Base-by-base conservation (phyloP, 92 coral and sea anemone species). In the Metridium senile region DNA sequence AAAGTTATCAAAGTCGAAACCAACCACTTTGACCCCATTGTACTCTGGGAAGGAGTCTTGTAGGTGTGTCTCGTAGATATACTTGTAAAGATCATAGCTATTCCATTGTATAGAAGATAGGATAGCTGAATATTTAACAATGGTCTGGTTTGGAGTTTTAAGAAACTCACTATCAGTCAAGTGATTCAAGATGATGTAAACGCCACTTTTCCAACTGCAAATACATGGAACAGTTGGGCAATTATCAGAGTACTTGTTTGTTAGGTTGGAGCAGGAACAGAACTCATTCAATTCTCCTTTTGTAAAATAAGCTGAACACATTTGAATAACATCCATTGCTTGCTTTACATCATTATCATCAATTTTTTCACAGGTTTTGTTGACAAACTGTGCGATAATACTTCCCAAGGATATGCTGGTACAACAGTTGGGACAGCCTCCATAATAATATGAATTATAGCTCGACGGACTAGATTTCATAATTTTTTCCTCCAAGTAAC, bases 21-120 rank as follows among this genome's bases (percentile, higher is more conserved):
- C 94, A 20, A 82, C 97, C 13, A 95, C 87, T 65, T 89, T 76
- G 16, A 92, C 92, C 16, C 89, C 99, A 17, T 74, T 73, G 33
- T 64, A 45, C 46, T 67, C 76, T 1, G 94, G 99, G 11, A 76
- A 68, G 6, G 53, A 62, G 19, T 81, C 82, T 70, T 77, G 73
- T 32, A 95, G 72, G 10, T 80, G 79, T 16, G 62, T 45, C 18
- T 84, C 57, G 68, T 95, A 95, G 72, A 87, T 68, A 30, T 82
- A 57, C 33, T 89, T 73, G 10, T 29, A 70, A 62, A 81, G 74
- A 18, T 71, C 68, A 11, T 77, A 61, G 17, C 27, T 11, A 0
- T 43, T 0, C 22, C 20, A 81, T 11, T 52, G 20, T 1, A 80
- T 68, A 13, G 91, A 77, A 0, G 89, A 77, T n/a, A 89, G 33